phyloP scores from a whole-genome alignment of 2,888 invertebrate species.

The Trachelus tabidus region DNA sequence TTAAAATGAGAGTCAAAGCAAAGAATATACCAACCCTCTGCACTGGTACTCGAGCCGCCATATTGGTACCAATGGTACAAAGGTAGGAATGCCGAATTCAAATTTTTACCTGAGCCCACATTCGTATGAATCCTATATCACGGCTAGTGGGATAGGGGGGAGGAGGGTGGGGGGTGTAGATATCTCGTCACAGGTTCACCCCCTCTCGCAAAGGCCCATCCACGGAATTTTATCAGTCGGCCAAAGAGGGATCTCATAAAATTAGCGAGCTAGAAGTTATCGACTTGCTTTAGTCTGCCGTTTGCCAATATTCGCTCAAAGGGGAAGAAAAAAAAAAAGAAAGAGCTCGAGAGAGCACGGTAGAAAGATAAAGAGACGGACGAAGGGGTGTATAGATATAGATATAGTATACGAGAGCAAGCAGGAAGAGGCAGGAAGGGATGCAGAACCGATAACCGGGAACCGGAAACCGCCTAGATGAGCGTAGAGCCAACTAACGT shows the following conservation, averaged over 20 bases:
- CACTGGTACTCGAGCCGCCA: neutral
- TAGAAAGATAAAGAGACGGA: slow-evolving; percentile 4
- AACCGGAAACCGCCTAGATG: slow-evolving; percentile 13
- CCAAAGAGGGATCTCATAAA: slow-evolving; percentile 41
- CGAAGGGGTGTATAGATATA: slow-evolving; percentile 1
- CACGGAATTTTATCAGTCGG: slow-evolving; percentile 9
- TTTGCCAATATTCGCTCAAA: slow-evolving; percentile 21
- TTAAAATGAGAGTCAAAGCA: neutral
- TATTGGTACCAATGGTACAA: neutral
- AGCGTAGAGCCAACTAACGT: slow-evolving; percentile 8
- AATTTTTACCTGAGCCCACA: neutral
- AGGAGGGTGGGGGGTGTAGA: too few relatives aligned
- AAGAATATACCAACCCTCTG: neutral
- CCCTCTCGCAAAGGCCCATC: neutral
- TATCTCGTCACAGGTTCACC: neutral
- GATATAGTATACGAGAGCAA: neutral
- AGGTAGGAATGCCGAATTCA: neutral
- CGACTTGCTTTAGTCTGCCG: slow-evolving; percentile 22
- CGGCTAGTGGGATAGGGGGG: too few relatives aligned
- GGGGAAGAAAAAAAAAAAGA: neutral
- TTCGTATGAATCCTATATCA: neutral
- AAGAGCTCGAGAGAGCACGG: neutral
- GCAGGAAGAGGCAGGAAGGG: slow-evolving; percentile 11
- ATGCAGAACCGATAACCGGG: slow-evolving; percentile 25
- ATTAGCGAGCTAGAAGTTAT: slow-evolving; percentile 43